Evolutionary conservation across 2,797 vertebrate species (phyloP).

Genomic region (Emydoidea blandingii): DNA sequence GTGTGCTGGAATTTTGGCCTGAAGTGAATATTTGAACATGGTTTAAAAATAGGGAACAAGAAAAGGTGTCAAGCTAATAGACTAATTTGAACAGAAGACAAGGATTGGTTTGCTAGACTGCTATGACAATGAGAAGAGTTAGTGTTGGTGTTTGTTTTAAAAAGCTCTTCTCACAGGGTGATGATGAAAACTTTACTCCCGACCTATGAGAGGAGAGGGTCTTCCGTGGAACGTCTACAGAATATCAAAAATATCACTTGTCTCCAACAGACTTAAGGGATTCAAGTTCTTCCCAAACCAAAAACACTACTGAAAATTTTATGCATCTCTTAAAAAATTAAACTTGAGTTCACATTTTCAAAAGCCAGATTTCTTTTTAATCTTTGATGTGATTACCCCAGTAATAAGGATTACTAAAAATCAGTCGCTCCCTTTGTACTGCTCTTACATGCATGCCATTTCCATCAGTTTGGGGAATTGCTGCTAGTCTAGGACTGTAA

Average conservation of each 20-base stretch:
- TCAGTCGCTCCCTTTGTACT: fast-evolving
- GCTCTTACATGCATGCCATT: background rate
- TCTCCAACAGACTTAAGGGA: fast-evolving
- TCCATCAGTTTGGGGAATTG: fast-evolving
- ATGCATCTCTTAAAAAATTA: background rate
- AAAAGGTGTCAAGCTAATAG: slow-evolving; percentile 59
- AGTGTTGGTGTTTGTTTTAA: slow-evolving; percentile 13
- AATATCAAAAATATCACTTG: fast-evolving
- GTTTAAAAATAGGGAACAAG: background rate
- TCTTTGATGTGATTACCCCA: fast-evolving
- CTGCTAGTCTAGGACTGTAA: background rate
- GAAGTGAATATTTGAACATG: background rate
- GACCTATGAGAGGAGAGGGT: background rate
- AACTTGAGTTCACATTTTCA: background rate
- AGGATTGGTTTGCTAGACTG: background rate
- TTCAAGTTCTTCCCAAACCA: fast-evolving
- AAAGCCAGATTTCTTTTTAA: background rate
- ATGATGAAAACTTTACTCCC: background rate
- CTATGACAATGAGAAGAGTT: background rate
- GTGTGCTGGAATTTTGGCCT: slow-evolving; percentile 25
- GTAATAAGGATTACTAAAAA: fast-evolving
- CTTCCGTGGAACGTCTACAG: background rate
- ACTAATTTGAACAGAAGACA: slow-evolving; percentile 17
- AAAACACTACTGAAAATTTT: background rate
- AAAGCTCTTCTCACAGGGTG: slow-evolving; percentile 5